Conservation (phyloP, 1,140 invertebrate genomes). For the Dreissena rostriformis region DNA sequence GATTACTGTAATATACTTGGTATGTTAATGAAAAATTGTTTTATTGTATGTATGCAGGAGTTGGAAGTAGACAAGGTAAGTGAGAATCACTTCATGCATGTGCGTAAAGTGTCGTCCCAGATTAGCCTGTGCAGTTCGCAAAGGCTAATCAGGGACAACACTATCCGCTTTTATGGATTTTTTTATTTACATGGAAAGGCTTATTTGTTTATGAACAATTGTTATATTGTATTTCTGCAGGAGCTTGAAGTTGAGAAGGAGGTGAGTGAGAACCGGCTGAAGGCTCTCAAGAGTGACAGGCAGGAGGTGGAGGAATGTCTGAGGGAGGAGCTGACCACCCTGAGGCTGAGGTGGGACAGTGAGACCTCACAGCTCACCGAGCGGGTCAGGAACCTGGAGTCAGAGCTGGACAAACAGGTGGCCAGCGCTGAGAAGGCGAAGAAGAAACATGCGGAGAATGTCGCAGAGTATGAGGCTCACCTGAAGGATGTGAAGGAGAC, state of each 20-base stretch:
- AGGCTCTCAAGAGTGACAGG: slow-evolving; percentile 52
- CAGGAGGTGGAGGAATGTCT: slow-evolving; percentile 49
- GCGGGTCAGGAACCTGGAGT: slow-evolving; percentile 16
- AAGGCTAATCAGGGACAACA: too few species aligned
- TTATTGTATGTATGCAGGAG: slow-evolving; percentile 56
- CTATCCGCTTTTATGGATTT: too few species aligned
- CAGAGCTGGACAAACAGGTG: slow-evolving; percentile 12
- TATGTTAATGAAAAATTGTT: too few species aligned
- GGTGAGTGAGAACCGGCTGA: slow-evolving; percentile 44
- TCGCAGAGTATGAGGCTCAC: slow-evolving; percentile 21
- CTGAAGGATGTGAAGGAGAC: slow-evolving; percentile 17
- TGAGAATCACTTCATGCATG: too few species aligned
- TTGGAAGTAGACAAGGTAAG: slow-evolving; percentile 50
- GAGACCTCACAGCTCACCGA: slow-evolving; percentile 3
- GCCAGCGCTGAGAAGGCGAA: slow-evolving; percentile 17
- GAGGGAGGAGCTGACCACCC: slow-evolving; percentile 54
- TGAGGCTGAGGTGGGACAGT: slow-evolving; percentile 44
- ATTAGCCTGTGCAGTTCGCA: too few species aligned
- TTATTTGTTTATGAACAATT: neutral
- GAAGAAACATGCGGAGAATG: neutral
- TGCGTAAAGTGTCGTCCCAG: too few species aligned
- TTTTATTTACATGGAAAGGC: neutral
- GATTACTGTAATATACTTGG: neutral
- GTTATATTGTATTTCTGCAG: slow-evolving; percentile 38
- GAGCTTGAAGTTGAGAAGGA: slow-evolving; percentile 58